phyloP scores from a whole-genome alignment of 2,113 vertebrate genomes.

The Apteryx mantelli region DNA sequence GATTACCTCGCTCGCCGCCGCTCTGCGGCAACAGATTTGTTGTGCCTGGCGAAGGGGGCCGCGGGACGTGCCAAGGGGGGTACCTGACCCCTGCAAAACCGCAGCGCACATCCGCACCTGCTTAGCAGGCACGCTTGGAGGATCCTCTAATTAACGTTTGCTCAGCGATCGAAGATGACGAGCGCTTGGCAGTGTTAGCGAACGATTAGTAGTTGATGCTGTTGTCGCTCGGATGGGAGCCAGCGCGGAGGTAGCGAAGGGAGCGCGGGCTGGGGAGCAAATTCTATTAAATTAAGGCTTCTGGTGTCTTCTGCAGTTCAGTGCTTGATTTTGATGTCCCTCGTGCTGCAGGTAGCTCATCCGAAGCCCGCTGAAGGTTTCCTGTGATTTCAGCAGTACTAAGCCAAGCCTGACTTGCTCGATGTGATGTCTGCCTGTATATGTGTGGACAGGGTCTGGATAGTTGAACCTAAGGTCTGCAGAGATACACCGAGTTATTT shows the following conservation, averaged over 20 bases:
- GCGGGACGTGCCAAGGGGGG: neutral
- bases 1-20: neutral
- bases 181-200: neutral
- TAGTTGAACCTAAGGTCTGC: neutral
- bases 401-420: neutral
- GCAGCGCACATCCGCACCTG: neutral
- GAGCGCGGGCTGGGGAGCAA: neutral
- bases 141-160: conserved; percentile 49
- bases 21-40: neutral
- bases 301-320: neutral
- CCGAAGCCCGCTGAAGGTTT: neutral
- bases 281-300: neutral
- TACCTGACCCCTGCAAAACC: neutral
- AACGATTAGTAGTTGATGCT: conserved; percentile 37
- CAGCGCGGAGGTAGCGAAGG: too few relatives aligned
- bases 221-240: neutral
- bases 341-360: neutral
- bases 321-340: neutral
- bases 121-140: neutral
- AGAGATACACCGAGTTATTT: neutral
- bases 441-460: neutral
- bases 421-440: neutral
- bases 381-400: neutral
- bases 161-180: neutral
- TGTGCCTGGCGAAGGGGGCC: neutral